Base-by-base conservation (phyloP, 2,888 invertebrate genomes). In the Tachina grossa region DNA sequence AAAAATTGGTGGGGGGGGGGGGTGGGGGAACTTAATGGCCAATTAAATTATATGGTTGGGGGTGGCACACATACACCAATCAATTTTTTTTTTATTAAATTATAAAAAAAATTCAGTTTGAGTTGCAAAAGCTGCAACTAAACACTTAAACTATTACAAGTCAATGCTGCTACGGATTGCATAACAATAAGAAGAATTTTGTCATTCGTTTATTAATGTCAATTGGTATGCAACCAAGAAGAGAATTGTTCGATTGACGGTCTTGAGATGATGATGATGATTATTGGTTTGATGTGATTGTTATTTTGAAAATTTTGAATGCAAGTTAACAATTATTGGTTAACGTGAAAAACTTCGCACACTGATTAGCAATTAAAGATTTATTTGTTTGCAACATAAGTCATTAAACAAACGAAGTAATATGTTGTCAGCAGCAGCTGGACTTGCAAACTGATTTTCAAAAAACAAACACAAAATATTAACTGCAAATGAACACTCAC, bases 361-460 rank as follows among this genome's bases (percentile, higher is more conserved):
- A 82, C 53, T 78, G 78, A 79, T 71, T 69, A 57, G 78, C 69
- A 79, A 82, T 79, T 82, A 76, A 55, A 76, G 47, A 66, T 63
- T 39, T 66, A 31, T 31, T 31, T 31, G n/a, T 59, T 55, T 79
- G 83, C 75, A 85, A 83, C 79, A 76, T 2, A 31, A 83, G 75
- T 43, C 71, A 77, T 76, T 71, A 59, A 47, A 57, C 43, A 39
- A 1, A 41, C 14, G 6, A 2, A 11, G 16, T 14, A 19, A 41
- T 69, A 55, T 16, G n/a, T 31, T 16, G 8, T 41, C 11, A 41
- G 19, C 41, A 22, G 41, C 45, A 63, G 63, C 61, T 77, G 31
- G 31, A 57, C 65, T 8, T 8, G 63, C 14, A 41, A 72, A 68
- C 13, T 57, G 74, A 77, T 63, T 61, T 71, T 65, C 83, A 71